Percentiles rank a stretch among this genome's conserved stretches.
Conservation (phyloP, 2,888 invertebrate genomes). For the Drymonia ruficornis region DNA sequence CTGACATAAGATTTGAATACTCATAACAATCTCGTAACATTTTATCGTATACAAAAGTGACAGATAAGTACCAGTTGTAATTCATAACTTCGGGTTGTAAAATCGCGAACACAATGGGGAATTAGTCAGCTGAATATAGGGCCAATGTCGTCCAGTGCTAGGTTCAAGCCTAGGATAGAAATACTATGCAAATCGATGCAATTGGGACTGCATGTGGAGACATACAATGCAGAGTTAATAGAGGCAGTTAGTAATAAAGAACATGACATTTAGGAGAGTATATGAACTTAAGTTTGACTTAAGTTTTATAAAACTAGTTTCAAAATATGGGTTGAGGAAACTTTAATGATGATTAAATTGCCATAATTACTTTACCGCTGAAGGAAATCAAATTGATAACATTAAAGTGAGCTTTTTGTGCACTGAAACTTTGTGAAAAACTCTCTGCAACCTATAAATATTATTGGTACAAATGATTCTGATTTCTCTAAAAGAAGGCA, state of each 20-base stretch:
- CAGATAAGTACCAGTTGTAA: constrained; percentile 60
- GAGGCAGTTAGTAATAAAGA: not conserved
- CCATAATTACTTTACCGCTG: no score
- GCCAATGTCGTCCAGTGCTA: constrained; percentile 45
- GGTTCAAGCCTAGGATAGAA: constrained; percentile 21
- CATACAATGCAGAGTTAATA: constrained; percentile 19
- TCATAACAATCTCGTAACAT: constrained; percentile 31
- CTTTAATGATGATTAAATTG: no score
- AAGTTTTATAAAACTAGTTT: no score
- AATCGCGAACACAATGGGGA: constrained; percentile 54
- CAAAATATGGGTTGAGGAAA: no score
- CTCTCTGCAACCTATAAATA: no score
- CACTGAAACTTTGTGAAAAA: no score
- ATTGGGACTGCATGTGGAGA: constrained; percentile 21
- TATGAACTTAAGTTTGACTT: not conserved
- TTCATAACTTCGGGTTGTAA: constrained; percentile 60
- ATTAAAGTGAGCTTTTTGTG: no score
- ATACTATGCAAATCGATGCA: constrained; percentile 37
- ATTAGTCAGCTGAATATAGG: constrained; percentile 51
- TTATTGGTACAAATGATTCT: no score
- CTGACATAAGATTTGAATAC: constrained; percentile 27
- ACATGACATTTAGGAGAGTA: not conserved
- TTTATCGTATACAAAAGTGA: constrained; percentile 46
- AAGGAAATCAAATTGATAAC: no score
- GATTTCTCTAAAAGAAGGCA: no score